Base-by-base conservation (phyloP, 2,888 invertebrate species). In the Nephrotoma guestfalica region DNA sequence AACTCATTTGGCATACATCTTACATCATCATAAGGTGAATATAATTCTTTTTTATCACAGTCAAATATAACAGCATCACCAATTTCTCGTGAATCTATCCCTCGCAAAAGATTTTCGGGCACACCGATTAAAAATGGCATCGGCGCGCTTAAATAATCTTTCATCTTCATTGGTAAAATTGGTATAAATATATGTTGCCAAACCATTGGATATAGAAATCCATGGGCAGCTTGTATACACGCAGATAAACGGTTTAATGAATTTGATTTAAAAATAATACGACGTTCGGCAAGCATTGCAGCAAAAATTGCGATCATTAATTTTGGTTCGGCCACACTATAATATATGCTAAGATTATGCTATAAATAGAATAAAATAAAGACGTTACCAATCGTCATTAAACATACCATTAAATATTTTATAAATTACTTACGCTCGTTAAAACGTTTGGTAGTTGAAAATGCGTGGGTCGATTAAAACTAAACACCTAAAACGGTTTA, bases 141-240 rank as follows among this genome's bases (percentile, higher is more conserved):
- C 0, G 99, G 99, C 13, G 99, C 99, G 89, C 96, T 93, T 88
- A 98, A 92, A 91, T 97, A 97, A 92, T 98, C 99, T 88, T 96
- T 95, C 88, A 99, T 93, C 90, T 96, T 95, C 91, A 95, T 94
- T 40, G 99, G 98, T 89, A 99, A 92, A 89, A 99, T 96, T 86
- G 99, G 99, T 92, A 99, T 98, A 91, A 97, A 99, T 90, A 99
- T 97, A 90, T 99, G 98, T 92, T 99, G 99, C 99, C 99, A 99
- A 88, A 96, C 96, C 98, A 99, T 98, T 0, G 99, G 99, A 92
- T 98, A 99, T 83, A 99, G 94, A 85, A 99, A 95, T 88, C 97
- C 95, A 90, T 98, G 97, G 18, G 98, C 97, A 13, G 98, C 98
- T 91, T 98, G 98, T 41, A 97, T 96, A 90, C 97, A 97, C 0